Evolutionary conservation across 2,113 vertebrate species (phyloP).

Genomic region (Xenopus tropicalis): UCB_Xtro_10.0 CM004448.2:111060001-111060500

Average conservation of each 20-base stretch:
- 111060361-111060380: no score
- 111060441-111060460: no score
- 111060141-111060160: conserved; percentile 8
- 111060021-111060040: no score
- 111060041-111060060: conserved; percentile 8
- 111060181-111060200: conserved; percentile 32
- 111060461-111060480: no score
- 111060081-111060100: conserved; percentile 20
- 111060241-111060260: conserved; percentile 5
- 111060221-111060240: conserved; percentile 12
- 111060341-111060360: conserved; percentile 1
- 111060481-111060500: no score
- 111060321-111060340: neutral
- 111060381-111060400: no score
- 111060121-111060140: conserved; percentile 31
- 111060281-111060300: conserved; percentile 15
- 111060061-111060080: conserved; percentile 20
- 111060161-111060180: conserved; percentile 18
- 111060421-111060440: no score
- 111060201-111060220: conserved; percentile 36
- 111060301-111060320: conserved; percentile 11
- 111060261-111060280: conserved; percentile 31
- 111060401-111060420: no score
- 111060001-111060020: no score
- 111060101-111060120: conserved; percentile 32